These are phyloP conservation scores for Drosophila birchii DNA, from an alignment of 2,888 invertebrate species.

Conservation along the genomic window DNA sequence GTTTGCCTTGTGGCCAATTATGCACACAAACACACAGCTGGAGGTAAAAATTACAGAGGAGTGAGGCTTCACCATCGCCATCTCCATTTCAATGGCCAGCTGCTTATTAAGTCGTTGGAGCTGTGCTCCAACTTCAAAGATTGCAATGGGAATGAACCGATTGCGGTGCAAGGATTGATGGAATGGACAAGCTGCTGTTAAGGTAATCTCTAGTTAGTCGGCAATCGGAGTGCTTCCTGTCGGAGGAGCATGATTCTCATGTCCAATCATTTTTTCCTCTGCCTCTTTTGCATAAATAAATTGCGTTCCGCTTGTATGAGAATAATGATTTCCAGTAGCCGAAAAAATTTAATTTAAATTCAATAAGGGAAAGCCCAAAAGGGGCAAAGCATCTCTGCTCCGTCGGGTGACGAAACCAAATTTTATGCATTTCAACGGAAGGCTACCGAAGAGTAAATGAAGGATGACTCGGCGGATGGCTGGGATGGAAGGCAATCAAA, in stretches of 20 bases:
- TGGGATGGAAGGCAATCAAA: constrained; percentile 67
- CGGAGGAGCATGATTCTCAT: constrained; percentile 11
- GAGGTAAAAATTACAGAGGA: constrained; percentile 45
- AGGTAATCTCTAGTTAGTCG: constrained; percentile 35
- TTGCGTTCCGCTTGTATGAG: constrained; percentile 17
- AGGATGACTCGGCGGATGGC: constrained; percentile 23
- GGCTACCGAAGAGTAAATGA: constrained; percentile 37
- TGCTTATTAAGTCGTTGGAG: constrained; percentile 72
- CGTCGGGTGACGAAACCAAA: constrained; percentile 69
- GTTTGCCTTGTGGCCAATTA: constrained; percentile 57
- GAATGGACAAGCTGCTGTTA: constrained; percentile 44
- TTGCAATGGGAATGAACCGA: constrained; percentile 42
- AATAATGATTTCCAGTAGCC: constrained; percentile 56
- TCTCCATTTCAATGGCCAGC: constrained; percentile 33
- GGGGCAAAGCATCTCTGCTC: constrained; percentile 16
- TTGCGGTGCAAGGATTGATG: constrained; percentile 27
- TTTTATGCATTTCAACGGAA: constrained; percentile 71
- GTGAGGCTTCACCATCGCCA: constrained; percentile 14
- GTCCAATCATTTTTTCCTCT: constrained; percentile 31
- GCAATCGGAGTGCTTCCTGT: constrained; percentile 40
- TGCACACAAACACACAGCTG: constrained; percentile 58
- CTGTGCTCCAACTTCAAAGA: constrained; percentile 58
- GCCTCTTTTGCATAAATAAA: constrained; percentile 44
- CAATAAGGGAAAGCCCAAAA: constrained; percentile 41
- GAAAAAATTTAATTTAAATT: constrained; percentile 53